phyloP scores from a whole-genome alignment of 2,888 invertebrate species.

The Orchestes rusci region DNA sequence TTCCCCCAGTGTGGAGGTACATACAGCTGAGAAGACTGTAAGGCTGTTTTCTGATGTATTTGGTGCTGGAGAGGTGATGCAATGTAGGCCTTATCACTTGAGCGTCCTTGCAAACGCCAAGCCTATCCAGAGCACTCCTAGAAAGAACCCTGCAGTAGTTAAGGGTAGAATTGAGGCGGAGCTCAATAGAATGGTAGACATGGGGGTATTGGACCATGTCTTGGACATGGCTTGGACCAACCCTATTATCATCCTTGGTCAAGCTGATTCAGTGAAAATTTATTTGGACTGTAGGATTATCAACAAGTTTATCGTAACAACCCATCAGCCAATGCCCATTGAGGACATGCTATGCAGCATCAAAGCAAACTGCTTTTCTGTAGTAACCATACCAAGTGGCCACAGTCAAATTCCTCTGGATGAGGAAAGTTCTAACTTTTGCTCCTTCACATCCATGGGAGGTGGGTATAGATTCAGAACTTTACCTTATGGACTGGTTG shows the following conservation, averaged over 20 bases:
- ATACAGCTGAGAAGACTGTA: constrained; percentile 7
- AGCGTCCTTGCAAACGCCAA: constrained; percentile 4
- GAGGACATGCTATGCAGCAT: neutral
- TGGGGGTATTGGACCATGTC: neutral
- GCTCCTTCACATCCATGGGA: neutral
- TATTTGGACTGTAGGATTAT: constrained; percentile 7
- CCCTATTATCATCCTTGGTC: neutral
- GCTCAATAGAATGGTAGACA: constrained; percentile 1
- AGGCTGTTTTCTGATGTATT: constrained; percentile 6
- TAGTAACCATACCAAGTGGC: constrained; percentile 2
- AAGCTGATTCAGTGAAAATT: constrained; percentile 1
- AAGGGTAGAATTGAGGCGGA: neutral
- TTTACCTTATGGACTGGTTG: constrained; percentile 2
- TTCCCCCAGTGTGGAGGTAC: constrained; percentile 1
- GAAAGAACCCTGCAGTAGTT: neutral
- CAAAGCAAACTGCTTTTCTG: constrained; percentile 3
- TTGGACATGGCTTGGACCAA: constrained; percentile 2
- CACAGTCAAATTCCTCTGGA: constrained; percentile 4
- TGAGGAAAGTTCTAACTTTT: constrained; percentile 3
- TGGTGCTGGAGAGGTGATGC: constrained; percentile 1
- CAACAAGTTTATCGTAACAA: constrained; percentile 2
- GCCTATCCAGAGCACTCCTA: constrained; percentile 1
- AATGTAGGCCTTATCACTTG: constrained; percentile 10
- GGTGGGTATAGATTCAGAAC: constrained; percentile 7
- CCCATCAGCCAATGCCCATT: constrained; percentile 1